Evolutionary conservation across 2,888 invertebrate genomes (phyloP), one percentile per base, ranked within the genome.

Genomic region (Cephus spinipes): DNA sequence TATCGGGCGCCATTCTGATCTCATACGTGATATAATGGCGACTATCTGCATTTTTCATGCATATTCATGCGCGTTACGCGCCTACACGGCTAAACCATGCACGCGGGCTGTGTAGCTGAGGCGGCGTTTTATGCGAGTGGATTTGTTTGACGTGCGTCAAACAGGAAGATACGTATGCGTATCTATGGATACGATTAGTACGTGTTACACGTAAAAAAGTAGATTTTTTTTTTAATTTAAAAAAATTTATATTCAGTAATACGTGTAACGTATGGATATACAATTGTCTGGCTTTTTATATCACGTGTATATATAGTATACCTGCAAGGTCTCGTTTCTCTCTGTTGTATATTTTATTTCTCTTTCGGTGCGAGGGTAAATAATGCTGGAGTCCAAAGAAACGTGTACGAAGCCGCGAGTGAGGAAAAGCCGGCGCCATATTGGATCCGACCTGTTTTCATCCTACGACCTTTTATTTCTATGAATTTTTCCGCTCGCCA

Each of bases 371-470:
- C 55, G 1, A 23, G 23, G 23, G 0, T 9, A 55, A 55, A 23
- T 9, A 2, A 55, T 23, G 9, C 23, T 6, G 23, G 23, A 0
- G 55, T 9, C 9, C 55, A 55, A 55, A 55, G 23, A 55, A 55
- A 23, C 55, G 23, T 23, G 55, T 23, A 2, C 2, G 36, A 23
- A 9, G 9, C 23, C 2, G 23, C 9, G 9, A 55, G 55, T 12
- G 0, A 71, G 79, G 84, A 85, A 88, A 88, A 87, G 86, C 84
- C 87, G 87, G 86, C 84, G 85, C 85, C 86, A 85, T 88, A 88
- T 88, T 84, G 81, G 86, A 84, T 81, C 80, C 81, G 77, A 80
- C 85, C 83, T 82, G 81, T 87, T 89, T 88, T 87, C 82, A 83
- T 82, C 12, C 36, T 40, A 32, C 71, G 77, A 75, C 31, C 71